phyloP scores from a whole-genome alignment of 1,140 invertebrate genomes.

The Ceratina calcarata region DNA sequence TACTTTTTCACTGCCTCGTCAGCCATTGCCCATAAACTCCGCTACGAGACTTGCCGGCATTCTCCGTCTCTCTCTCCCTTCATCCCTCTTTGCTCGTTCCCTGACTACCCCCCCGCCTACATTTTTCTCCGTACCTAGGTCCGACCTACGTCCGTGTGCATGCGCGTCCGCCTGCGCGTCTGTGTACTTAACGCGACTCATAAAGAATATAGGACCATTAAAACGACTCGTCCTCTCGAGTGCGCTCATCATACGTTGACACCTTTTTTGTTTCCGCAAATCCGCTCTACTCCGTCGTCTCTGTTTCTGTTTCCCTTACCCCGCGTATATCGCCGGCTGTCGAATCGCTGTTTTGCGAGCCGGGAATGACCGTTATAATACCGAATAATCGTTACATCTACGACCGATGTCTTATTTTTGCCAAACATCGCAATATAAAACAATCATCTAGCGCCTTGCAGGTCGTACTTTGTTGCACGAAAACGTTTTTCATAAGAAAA shows the following conservation, averaged over 20 bases:
- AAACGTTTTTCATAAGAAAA: not conserved
- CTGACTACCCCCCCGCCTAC: constrained; percentile 5
- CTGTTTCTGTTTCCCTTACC: not conserved
- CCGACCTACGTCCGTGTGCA: constrained; percentile 34
- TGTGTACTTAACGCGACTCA: constrained; percentile 45
- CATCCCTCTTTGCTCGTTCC: constrained; percentile 41
- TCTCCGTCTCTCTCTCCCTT: constrained; percentile 31
- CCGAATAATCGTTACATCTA: not conserved
- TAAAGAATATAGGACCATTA: constrained; percentile 61
- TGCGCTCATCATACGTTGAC: constrained; percentile 57
- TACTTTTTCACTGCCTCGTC: constrained; percentile 81
- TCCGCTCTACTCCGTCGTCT: constrained; percentile 7
- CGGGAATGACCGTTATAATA: not conserved
- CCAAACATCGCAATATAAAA: not conserved
- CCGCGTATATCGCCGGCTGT: not conserved
- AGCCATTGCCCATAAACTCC: constrained; percentile 79
- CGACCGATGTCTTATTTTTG: not conserved
- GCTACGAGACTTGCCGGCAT: constrained; percentile 49
- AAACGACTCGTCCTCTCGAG: constrained; percentile 58
- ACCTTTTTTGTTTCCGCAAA: constrained; percentile 58
- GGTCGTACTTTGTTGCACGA: not conserved
- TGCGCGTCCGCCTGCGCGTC: constrained; percentile 22
- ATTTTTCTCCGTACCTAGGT: constrained; percentile 52
- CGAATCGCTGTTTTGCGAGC: constrained; percentile 4
- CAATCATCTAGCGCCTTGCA: not conserved